Conservation (phyloP, 1,140 invertebrate genomes). For the Agraylea sexmaculata region DNA sequence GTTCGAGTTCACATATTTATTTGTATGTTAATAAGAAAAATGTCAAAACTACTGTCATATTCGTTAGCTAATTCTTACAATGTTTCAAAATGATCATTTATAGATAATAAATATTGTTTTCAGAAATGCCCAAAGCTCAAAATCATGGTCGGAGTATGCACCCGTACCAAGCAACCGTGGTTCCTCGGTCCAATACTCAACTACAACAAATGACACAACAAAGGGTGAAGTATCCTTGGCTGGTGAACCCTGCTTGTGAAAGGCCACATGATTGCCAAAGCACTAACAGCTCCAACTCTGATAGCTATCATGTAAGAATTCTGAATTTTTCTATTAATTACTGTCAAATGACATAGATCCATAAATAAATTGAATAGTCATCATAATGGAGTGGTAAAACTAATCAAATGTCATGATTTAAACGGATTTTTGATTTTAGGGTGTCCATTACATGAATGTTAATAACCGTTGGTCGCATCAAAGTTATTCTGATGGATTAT, state of each 20-base stretch:
- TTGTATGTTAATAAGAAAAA: too few relatives aligned
- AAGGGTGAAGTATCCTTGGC: conserved; percentile 37
- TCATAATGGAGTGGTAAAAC: conserved; percentile 1
- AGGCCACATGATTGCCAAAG: conserved; percentile 31
- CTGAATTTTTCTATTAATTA: not conserved
- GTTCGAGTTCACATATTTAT: too few relatives aligned
- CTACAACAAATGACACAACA: conserved; percentile 32
- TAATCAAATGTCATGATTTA: too few relatives aligned
- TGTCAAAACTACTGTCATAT: too few relatives aligned
- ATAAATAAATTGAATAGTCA: too few relatives aligned
- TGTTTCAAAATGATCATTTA: too few relatives aligned
- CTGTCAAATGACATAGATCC: not conserved
- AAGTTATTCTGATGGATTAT: conserved; percentile 14
- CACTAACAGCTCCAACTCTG: conserved; percentile 36
- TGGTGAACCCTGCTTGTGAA: conserved; percentile 27
- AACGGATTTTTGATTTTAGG: conserved; percentile 23
- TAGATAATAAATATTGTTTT: too few relatives aligned
- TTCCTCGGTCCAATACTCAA: conserved; percentile 35
- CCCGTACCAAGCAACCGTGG: conserved; percentile 38
- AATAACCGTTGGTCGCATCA: conserved; percentile 10
- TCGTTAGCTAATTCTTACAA: too few relatives aligned
- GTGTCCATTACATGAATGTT: conserved; percentile 32
- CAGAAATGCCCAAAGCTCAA: conserved; percentile 38
- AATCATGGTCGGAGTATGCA: conserved; percentile 33
- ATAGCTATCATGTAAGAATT: conserved; percentile 20